These are phyloP conservation scores for Eleginops maclovinus DNA, from an alignment of 2,113 vertebrate species.

Conservation along the genomic window DNA sequence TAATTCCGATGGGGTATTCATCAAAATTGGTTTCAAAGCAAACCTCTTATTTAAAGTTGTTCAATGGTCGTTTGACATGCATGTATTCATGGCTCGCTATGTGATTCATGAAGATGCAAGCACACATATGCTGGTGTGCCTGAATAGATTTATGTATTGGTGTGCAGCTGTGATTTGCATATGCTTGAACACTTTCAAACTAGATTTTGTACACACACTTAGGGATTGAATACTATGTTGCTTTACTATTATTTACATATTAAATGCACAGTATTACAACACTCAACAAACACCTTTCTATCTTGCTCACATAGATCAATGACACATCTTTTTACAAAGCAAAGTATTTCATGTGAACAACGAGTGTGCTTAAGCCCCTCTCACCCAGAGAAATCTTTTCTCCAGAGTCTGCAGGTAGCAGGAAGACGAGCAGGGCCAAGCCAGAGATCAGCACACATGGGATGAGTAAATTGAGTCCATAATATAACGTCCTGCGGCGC, in stretches of 20 bases:
- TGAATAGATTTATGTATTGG: not conserved
- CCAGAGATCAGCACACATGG: slow-evolving; percentile 91
- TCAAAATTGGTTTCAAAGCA: slow-evolving; percentile 25
- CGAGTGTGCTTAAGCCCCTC: not conserved
- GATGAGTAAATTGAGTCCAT: slow-evolving; percentile 90
- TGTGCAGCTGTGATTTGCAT: slow-evolving; percentile 1
- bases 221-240: not conserved
- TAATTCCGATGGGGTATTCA: slow-evolving; percentile 21
- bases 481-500: slow-evolving; percentile 89
- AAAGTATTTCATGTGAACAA: not conserved
- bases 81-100: slow-evolving; percentile 18
- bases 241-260: not conserved
- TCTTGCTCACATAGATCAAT: not conserved
- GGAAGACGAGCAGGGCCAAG: slow-evolving; percentile 89
- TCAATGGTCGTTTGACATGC: slow-evolving; percentile 20
- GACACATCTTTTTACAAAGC: not conserved
- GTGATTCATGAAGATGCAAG: slow-evolving; percentile 25
- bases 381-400: slow-evolving; percentile 86
- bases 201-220: not conserved
- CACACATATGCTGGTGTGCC: not conserved
- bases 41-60: slow-evolving; percentile 36
- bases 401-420: slow-evolving; percentile 86
- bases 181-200: not conserved
- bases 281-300: not conserved
- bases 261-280: not conserved